Evolutionary conservation across 1,140 invertebrate species (phyloP).

Genomic region (Centruroides sculpturatus): DNA sequence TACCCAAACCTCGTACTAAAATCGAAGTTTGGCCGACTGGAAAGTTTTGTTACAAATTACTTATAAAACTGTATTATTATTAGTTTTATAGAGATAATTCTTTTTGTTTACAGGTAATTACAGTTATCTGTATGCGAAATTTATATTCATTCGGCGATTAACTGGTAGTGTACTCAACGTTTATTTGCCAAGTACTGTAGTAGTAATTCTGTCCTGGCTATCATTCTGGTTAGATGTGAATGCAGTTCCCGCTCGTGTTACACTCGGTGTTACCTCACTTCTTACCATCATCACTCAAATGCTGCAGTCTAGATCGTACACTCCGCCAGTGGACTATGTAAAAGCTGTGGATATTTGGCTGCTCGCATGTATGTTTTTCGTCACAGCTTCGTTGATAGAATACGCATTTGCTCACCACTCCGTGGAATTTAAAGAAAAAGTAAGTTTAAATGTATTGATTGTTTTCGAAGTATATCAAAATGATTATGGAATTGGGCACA

Average conservation of each 20-base stretch:
- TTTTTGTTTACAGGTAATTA: constrained; percentile 1
- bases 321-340: constrained; percentile 16
- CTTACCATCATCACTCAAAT: constrained; percentile 18
- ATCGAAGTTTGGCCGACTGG: constrained; percentile 10
- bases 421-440: background rate
- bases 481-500: no score
- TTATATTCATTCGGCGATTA: constrained; percentile 2
- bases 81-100: background rate
- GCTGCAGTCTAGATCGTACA: constrained; percentile 7
- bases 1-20: background rate
- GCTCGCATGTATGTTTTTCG: constrained; percentile 26
- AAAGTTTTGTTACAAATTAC: background rate
- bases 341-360: constrained; percentile 25
- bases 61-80: background rate
- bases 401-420: constrained; percentile 24
- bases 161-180: constrained; percentile 10
- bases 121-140: background rate
- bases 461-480: no score
- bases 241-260: constrained; percentile 25
- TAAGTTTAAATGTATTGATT: constrained; percentile 6
- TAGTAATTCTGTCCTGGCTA: constrained; percentile 17
- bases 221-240: constrained; percentile 29
- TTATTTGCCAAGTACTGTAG: constrained; percentile 7
- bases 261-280: constrained; percentile 17
- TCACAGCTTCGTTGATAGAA: constrained; percentile 28